Evolutionary conservation across 2,113 vertebrate genomes (phyloP).

Genomic region (Stigmatopora argus): DNA sequence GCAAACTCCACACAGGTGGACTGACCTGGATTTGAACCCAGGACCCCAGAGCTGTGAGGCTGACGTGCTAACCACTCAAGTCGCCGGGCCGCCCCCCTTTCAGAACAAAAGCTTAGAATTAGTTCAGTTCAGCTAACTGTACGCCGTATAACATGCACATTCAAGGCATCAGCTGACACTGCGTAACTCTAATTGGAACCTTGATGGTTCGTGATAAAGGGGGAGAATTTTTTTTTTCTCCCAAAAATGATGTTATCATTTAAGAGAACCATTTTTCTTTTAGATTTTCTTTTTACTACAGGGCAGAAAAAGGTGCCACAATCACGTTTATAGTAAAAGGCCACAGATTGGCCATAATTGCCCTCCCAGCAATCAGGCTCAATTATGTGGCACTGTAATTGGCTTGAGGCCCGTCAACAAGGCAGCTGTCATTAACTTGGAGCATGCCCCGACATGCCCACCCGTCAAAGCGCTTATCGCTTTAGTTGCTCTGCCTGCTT

Average conservation of each 20-base stretch:
- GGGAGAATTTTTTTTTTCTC: constrained; percentile 2
- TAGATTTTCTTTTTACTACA: constrained; percentile 35
- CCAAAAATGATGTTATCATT: constrained; percentile 37
- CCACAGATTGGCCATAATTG: constrained; percentile 51
- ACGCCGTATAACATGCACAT: constrained; percentile 48
- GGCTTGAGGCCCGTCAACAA: constrained; percentile 56
- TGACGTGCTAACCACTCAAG: no score
- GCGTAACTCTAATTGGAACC: constrained; percentile 44
- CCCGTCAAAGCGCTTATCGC: constrained; percentile 53
- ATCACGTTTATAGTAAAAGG: constrained; percentile 40
- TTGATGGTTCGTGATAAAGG: constrained; percentile 19
- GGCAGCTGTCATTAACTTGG: constrained; percentile 54
- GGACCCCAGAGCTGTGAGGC: no score
- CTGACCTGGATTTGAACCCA: no score
- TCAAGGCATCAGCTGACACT: constrained; percentile 29
- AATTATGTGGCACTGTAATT: constrained; percentile 59
- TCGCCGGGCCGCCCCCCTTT: background rate
- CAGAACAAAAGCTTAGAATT: constrained; percentile 34
- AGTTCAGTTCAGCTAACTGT: constrained; percentile 20
- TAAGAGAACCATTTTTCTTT: constrained; percentile 30
- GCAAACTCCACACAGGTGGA: no score
- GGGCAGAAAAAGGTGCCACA: constrained; percentile 36
- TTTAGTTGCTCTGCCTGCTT: constrained; percentile 41
- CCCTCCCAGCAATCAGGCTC: constrained; percentile 64
- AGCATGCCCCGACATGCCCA: constrained; percentile 58